Conservation (phyloP, 1,140 invertebrate genomes). For the Anastatus disparis region DNA sequence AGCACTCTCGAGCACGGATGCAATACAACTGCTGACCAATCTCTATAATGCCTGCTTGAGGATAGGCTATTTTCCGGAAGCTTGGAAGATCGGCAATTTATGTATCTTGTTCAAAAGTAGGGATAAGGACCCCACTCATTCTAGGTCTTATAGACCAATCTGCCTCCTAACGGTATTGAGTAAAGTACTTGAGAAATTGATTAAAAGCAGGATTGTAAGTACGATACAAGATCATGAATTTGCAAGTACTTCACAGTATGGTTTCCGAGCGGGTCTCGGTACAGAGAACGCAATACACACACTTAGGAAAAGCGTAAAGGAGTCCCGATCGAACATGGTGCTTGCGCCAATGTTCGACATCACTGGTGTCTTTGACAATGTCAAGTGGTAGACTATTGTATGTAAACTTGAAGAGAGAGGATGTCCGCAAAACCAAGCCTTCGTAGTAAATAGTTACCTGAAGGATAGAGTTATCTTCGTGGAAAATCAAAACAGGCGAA, state of each 20-base stretch:
- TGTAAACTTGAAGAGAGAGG: neutral
- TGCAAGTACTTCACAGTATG: neutral
- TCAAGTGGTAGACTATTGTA: neutral
- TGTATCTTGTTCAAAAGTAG: neutral
- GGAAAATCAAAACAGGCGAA: neutral
- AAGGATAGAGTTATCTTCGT: neutral
- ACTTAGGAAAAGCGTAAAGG: neutral
- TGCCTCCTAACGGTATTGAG: neutral
- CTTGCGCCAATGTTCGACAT: slow-evolving; percentile 11
- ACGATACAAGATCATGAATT: neutral
- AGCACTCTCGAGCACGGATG: neutral
- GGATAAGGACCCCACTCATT: neutral
- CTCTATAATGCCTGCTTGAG: neutral
- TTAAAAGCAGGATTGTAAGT: neutral
- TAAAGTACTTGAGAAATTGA: neutral
- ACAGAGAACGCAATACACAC: neutral
- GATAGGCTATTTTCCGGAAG: neutral
- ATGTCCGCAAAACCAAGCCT: neutral
- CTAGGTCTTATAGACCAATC: neutral
- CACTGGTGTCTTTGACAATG: slow-evolving; percentile 12
- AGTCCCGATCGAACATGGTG: neutral
- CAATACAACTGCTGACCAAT: neutral
- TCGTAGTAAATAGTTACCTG: neutral
- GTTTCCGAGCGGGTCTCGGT: neutral
- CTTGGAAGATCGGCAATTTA: neutral